A percentile compares a stretch with the other conserved stretches of the same genome.
phyloP scores from a whole-genome alignment of 2,888 invertebrate genomes.

The Nemapogon koenigi region DNA sequence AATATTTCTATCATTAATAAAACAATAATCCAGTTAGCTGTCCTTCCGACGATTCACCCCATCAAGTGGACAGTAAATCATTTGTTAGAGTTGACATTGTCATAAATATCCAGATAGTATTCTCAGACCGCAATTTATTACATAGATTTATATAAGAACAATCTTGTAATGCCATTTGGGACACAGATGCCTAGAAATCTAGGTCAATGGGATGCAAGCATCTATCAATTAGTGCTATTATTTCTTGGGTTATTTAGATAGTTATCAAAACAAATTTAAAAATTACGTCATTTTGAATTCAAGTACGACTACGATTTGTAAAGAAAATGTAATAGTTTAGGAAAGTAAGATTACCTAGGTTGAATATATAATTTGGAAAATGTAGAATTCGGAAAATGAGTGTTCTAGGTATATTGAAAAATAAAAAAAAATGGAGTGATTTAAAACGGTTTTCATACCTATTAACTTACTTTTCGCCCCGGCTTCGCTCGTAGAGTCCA shows the following conservation, averaged over 20 bases:
- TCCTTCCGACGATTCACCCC: constrained; percentile 5
- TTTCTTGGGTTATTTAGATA: neutral
- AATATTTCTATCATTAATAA: constrained; percentile 6
- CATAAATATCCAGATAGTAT: constrained; percentile 11
- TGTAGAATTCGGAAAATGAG: no score
- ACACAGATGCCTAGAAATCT: constrained; percentile 5
- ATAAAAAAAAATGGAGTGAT: no score
- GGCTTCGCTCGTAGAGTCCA: no score
- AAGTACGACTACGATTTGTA: no score
- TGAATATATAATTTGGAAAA: no score
- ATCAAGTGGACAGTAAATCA: constrained; percentile 9
- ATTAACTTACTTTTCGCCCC: no score
- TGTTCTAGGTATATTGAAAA: no score
- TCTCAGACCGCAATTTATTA: constrained; percentile 9
- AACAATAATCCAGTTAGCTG: constrained; percentile 10
- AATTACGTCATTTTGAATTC: no score
- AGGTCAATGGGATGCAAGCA: no score
- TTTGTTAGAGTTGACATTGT: constrained; percentile 11
- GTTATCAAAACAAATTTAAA: neutral
- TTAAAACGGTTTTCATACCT: no score
- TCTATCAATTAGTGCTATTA: neutral
- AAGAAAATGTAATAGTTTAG: no score
- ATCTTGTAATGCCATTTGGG: constrained; percentile 1
- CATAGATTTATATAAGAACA: constrained; percentile 7
- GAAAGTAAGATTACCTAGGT: no score